phyloP scores from a whole-genome alignment of 1,140 invertebrate genomes.

The Bemisia tabaci region DNA sequence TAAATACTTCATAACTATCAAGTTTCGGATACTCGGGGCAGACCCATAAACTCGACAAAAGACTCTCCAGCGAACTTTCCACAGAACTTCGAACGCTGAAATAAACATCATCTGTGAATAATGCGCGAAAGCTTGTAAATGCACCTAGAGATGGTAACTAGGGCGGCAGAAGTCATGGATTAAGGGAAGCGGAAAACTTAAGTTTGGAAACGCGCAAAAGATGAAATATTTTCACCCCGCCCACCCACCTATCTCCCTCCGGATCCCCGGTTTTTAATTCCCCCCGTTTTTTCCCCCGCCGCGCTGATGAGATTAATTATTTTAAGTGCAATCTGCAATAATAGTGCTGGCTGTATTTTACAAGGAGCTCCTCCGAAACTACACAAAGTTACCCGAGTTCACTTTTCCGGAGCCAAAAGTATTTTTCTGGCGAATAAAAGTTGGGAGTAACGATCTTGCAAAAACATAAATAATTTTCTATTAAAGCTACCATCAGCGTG shows the following conservation, averaged over 20 bases:
- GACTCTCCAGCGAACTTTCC: too few species aligned
- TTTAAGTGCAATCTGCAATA: not conserved
- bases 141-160: too few species aligned
- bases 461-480: slow-evolving; percentile 1
- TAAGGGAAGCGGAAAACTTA: not conserved
- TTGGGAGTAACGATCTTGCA: not conserved
- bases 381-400: not conserved
- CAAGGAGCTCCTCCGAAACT: not conserved
- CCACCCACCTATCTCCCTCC: not conserved
- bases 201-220: not conserved
- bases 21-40: too few species aligned
- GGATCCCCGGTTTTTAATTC: not conserved
- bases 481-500: not conserved
- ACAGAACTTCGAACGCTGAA: too few species aligned
- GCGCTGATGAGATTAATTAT: not conserved
- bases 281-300: not conserved
- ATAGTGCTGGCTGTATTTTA: not conserved
- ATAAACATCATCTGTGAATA: too few species aligned
- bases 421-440: not conserved
- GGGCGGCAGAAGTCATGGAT: not conserved
- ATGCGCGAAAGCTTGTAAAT: too few species aligned
- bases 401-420: not conserved
- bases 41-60: too few species aligned
- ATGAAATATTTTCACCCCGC: not conserved
- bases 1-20: too few species aligned